Conservation (phyloP, 2,113 vertebrate genomes). For the Hypanus sabinus region DNA sequence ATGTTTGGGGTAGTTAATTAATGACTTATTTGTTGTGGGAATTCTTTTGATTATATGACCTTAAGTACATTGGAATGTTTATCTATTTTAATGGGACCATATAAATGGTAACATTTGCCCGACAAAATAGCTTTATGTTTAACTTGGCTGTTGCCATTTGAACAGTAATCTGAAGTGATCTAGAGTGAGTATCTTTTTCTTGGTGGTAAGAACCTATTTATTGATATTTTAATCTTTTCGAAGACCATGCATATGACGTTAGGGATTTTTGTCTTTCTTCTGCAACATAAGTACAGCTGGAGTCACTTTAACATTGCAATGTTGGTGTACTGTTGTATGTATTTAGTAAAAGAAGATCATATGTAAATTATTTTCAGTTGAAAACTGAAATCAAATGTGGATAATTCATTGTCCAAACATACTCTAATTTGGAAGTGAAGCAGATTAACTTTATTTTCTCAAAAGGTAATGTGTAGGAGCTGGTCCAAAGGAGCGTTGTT, state of each 20-base stretch:
- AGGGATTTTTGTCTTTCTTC: neutral
- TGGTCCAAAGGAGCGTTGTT: neutral
- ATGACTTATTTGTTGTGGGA: neutral
- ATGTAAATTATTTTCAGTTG: neutral
- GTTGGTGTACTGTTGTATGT: neutral
- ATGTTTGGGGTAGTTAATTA: neutral
- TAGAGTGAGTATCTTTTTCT: slow-evolving; percentile 18
- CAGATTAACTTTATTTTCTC: neutral
- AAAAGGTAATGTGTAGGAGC: neutral
- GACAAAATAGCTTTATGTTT: neutral
- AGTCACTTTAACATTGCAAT: neutral
- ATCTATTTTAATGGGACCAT: no score
- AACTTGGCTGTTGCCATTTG: neutral
- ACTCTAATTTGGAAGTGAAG: neutral
- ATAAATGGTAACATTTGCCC: neutral
- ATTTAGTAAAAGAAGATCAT: slow-evolving; percentile 6
- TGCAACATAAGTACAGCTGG: slow-evolving; percentile 21
- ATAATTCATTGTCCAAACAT: slow-evolving; percentile 8
- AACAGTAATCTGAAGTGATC: neutral
- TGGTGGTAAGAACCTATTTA: neutral
- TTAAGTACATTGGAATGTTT: neutral
- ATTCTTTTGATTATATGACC: neutral
- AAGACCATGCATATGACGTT: slow-evolving; percentile 1
- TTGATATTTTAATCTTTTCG: slow-evolving; percentile 3
- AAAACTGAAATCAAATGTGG: neutral